Evolutionary conservation across 2,888 invertebrate genomes (phyloP), one percentile per base, ranked within the genome.

Genomic region (Drosophila rubida): DNA sequence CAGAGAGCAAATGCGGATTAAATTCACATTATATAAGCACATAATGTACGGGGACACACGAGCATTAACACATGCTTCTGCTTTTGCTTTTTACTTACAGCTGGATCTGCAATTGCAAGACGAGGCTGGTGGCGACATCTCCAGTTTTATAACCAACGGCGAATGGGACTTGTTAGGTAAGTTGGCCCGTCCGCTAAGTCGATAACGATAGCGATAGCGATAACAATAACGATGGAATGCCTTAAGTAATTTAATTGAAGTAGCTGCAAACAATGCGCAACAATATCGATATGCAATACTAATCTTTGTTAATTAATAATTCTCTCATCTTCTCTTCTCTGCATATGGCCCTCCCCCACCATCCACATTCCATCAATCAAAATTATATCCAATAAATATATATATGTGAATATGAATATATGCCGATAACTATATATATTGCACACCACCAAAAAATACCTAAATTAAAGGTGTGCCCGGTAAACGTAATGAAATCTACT

Each of bases 141-240:
- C 97, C 93, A 98, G 96, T 94, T 99, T 99, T 94, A 98, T 99
- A 90, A 97, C 97, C 80, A 99, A 99, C 92, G 99, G 99, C 90
- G 99, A 99, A 94, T 99, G 99, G 99, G 97, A 98, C 93, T 94
- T 99, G 87, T 94, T 99, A 93, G 98, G 99, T 98, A 94, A 93
- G 94, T 91, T 13, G 8, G 1, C n/a, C 32, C 3, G 13, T 6
- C 13, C 35, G 6, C 5, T 2, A 13, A 5, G 19, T 19, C 27
- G 32, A 54, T 41, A 41, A 2, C 11, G 7, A 53, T 25, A 23
- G 0, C 25, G 27, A 23, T 32, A 44, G 7, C 13, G 32, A 45
- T 14, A 30, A 6, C 32, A 23, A 9, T 3, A 25, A 7, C 1
- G 6, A 32, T 32, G n/a, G 0, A 25, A 7, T 30, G 2, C 9